Percentiles rank a stretch among this genome's conserved stretches.
Evolutionary conservation across 2,797 vertebrate species (phyloP).

Genomic region (Scyliorhinus canicula): DNA sequence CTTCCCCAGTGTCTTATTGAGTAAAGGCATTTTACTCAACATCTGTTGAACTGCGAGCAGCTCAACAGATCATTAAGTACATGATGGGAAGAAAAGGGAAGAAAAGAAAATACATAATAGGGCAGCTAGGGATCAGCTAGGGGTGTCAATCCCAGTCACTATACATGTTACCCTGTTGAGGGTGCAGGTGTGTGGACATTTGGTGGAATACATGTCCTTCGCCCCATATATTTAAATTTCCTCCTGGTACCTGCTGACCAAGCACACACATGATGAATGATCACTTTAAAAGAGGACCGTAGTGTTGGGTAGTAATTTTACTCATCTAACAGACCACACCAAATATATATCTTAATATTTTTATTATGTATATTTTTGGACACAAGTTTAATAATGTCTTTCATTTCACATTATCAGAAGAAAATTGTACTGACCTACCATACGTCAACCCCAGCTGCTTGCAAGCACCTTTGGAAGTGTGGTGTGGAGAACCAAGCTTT

Average conservation of each 20-base stretch:
- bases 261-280: not conserved
- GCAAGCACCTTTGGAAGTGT: constrained; percentile 98
- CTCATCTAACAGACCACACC: not conserved
- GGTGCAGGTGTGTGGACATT: not conserved
- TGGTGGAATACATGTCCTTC: not conserved
- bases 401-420: constrained; percentile 69
- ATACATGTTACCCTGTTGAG: not conserved
- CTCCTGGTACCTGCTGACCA: not conserved
- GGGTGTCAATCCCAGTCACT: not conserved
- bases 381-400: constrained; percentile 42
- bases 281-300: not conserved
- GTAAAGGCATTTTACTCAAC: not conserved
- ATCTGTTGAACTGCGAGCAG: too few relatives aligned
- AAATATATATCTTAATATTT: not conserved
- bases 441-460: constrained; percentile 93
- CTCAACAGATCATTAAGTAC: too few relatives aligned
- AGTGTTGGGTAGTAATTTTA: not conserved
- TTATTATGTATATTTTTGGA: not conserved
- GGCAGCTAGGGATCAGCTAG: not conserved
- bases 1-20: not conserved
- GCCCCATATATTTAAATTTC: not conserved
- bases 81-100: too few relatives aligned
- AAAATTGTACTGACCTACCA: constrained; percentile 91
- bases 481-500: constrained; percentile 97
- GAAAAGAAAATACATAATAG: too few relatives aligned